phyloP scores from a whole-genome alignment of 2,113 vertebrate species.

The Zingel zingel region DNA sequence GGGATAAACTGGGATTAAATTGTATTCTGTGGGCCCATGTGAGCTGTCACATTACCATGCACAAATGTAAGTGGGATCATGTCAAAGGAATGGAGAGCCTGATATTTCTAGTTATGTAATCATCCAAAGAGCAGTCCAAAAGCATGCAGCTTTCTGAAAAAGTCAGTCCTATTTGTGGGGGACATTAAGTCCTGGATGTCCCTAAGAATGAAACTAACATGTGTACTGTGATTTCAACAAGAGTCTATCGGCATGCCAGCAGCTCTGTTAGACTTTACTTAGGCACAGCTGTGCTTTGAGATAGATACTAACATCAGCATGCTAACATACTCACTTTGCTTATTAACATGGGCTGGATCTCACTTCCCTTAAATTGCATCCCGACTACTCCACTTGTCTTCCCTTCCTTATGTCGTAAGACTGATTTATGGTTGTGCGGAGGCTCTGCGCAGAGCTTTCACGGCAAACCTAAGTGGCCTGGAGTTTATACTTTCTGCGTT shows the following conservation, averaged over 20 bases:
- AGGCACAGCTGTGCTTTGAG: neutral
- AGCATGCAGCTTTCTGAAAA: constrained; percentile 30
- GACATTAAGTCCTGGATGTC: constrained; percentile 40
- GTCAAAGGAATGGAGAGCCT: constrained; percentile 34
- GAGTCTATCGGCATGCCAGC: neutral
- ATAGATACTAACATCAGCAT: neutral
- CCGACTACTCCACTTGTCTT: too few relatives aligned
- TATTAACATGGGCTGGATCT: neutral
- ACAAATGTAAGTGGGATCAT: constrained; percentile 50
- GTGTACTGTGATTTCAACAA: constrained; percentile 9
- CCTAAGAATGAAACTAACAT: neutral
- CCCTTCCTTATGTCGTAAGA: too few relatives aligned
- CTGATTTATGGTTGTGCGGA: too few relatives aligned
- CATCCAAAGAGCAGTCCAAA: constrained; percentile 17
- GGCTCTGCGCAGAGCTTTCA: too few relatives aligned
- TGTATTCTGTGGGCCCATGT: constrained; percentile 11
- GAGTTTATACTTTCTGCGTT: too few relatives aligned
- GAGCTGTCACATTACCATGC: constrained; percentile 52
- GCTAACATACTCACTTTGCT: neutral
- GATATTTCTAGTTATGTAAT: constrained; percentile 42
- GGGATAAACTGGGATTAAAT: constrained; percentile 60
- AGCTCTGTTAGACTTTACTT: neutral
- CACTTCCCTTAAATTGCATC: too few relatives aligned
- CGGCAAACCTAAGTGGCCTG: too few relatives aligned
- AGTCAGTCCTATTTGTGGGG: constrained; percentile 18